These are phyloP conservation scores for Crocallis elinguaria DNA, from an alignment of 2,888 invertebrate genomes.

Conservation along the genomic window DNA sequence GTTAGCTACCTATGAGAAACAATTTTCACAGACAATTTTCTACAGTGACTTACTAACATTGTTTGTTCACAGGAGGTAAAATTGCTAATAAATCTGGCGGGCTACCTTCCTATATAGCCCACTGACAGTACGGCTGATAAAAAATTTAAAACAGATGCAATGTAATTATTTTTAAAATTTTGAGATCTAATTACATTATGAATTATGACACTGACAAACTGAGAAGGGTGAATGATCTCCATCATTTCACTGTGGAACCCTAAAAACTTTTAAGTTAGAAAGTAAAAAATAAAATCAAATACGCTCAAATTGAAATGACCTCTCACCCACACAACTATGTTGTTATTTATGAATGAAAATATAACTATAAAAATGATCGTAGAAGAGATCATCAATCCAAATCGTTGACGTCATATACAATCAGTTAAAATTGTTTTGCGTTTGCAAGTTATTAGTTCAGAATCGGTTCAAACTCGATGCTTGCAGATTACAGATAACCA, in stretches of 20 bases:
- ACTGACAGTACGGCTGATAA: no score
- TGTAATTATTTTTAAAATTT: no score
- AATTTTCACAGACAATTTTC: no score
- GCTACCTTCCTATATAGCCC: no score
- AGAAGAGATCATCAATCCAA: conserved; percentile 13
- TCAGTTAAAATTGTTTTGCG: neutral
- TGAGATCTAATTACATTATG: no score
- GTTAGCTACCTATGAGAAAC: no score
- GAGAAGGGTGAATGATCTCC: no score
- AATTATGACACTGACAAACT: no score
- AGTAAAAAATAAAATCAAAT: conserved; percentile 24
- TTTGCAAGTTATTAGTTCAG: neutral
- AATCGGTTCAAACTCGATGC: neutral
- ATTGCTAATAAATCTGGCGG: no score
- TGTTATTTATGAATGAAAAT: conserved; percentile 9
- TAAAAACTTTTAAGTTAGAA: conserved; percentile 36
- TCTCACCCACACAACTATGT: conserved; percentile 20
- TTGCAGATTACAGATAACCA: conserved; percentile 7
- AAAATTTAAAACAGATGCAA: no score
- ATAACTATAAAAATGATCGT: conserved; percentile 5
- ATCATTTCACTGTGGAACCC: conserved; percentile 15
- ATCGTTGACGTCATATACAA: neutral
- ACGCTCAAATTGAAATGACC: conserved; percentile 26
- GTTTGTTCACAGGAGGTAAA: no score
- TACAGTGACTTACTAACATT: no score